Conservation (phyloP, 2,113 vertebrate genomes). For the Petrocephalus microphthalmus region DNA sequence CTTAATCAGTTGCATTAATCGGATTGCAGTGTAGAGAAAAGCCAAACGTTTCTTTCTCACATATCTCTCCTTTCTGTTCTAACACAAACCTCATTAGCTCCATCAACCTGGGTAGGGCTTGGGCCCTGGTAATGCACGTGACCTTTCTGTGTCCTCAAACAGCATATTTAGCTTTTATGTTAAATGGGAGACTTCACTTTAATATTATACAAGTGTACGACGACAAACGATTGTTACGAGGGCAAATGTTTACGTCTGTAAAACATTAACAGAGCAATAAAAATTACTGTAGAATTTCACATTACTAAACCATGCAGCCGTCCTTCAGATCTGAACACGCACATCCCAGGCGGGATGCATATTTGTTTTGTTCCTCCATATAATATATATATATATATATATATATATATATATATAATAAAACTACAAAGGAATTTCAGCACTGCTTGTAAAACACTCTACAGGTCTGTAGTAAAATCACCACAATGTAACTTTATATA, state of each 20-base stretch:
- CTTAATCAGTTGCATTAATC: slow-evolving; percentile 89
- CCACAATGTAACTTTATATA: not conserved
- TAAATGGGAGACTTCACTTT: not conserved
- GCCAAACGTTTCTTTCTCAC: slow-evolving; percentile 98
- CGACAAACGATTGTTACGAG: not conserved
- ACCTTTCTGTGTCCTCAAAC: slow-evolving; percentile 77
- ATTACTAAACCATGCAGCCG: not conserved
- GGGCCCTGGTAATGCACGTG: slow-evolving; percentile 62
- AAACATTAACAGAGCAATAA: not conserved
- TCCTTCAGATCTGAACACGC: not conserved
- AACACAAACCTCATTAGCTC: slow-evolving; percentile 94
- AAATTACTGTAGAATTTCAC: not conserved
- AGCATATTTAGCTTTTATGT: slow-evolving; percentile 45
- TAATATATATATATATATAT: not conserved
- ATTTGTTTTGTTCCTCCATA: not conserved
- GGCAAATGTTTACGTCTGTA: not conserved
- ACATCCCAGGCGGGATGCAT: not conserved
- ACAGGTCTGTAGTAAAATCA: not conserved
- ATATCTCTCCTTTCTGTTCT: slow-evolving; percentile 70
- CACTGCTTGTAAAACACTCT: not conserved
- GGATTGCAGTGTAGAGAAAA: slow-evolving; percentile 84
- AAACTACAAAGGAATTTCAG: not conserved
- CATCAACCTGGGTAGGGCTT: slow-evolving; percentile 65
- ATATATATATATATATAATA: not conserved
- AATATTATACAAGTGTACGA: not conserved